Percentiles rank a stretch among this genome's conserved stretches.
These are phyloP conservation scores for Desmophyllum pertusum DNA, from an alignment of 92 coral and sea anemone genomes.

Conservation along the genomic window DNA sequence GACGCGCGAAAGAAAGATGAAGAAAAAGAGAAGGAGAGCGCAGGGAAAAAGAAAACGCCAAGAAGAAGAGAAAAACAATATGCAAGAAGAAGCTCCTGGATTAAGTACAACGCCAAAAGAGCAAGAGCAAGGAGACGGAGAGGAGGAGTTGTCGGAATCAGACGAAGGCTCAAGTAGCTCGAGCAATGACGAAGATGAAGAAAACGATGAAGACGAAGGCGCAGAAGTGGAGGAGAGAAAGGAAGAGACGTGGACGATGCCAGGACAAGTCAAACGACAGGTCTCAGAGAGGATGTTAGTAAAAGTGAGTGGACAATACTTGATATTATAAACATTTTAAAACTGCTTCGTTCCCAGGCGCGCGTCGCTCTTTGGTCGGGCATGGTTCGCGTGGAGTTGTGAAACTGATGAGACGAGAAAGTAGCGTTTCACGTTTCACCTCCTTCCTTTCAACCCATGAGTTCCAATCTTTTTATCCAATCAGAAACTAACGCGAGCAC, in stretches of 20 bases:
- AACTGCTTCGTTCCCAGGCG: no score
- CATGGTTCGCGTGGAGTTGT: no score
- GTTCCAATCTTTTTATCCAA: no score
- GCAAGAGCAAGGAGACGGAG: conserved; percentile 11
- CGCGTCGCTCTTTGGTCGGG: no score
- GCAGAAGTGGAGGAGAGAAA: not conserved
- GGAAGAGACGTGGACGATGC: not conserved
- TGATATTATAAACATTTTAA: not conserved
- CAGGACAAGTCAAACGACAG: not conserved
- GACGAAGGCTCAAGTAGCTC: conserved; percentile 12
- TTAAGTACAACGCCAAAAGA: not conserved
- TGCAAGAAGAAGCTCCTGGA: not conserved
- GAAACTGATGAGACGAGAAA: no score
- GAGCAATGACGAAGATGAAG: conserved; percentile 38
- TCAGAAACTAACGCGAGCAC: no score
- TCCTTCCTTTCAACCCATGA: no score
- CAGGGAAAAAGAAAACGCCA: not conserved
- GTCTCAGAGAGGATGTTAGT: not conserved
- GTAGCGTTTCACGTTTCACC: no score
- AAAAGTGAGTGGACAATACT: not conserved
- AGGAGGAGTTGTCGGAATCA: conserved; percentile 13
- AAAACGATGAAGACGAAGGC: conserved; percentile 31
- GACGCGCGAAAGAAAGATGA: not conserved
- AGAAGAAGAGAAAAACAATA: not conserved
- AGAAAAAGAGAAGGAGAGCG: conserved; percentile 9